These are phyloP conservation scores for Mungos mungo DNA, from an alignment of 2,113 vertebrate species.

Conservation along the genomic window DNA sequence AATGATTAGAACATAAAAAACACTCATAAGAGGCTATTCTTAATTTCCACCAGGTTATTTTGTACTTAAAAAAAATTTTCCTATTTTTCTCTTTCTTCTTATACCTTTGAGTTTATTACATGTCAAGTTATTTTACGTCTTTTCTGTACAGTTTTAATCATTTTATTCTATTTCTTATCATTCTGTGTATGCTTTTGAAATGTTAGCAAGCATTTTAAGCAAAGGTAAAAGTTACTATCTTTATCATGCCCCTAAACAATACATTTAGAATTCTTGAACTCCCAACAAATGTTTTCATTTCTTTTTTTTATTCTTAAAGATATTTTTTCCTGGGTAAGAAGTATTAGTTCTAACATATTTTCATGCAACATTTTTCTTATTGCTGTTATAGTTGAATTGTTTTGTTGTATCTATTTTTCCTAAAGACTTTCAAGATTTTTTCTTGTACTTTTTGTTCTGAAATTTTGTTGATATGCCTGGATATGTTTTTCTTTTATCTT, in stretches of 20 bases:
- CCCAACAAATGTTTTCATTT: not conserved
- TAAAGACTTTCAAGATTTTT: not conserved
- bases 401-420: not conserved
- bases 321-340: not conserved
- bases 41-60: not conserved
- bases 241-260: not conserved
- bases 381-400: not conserved
- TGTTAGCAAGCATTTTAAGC: not conserved
- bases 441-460: not conserved
- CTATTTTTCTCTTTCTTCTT: not conserved
- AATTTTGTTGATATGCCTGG: not conserved
- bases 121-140: not conserved
- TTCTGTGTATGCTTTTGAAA: not conserved
- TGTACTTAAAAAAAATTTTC: not conserved
- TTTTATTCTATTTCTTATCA: not conserved
- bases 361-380: not conserved
- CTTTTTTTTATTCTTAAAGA: not conserved
- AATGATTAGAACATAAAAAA: not conserved
- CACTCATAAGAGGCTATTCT: not conserved
- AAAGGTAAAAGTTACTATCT: not conserved
- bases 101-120: not conserved
- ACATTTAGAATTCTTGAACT: not conserved
- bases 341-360: not conserved
- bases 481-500: not conserved
- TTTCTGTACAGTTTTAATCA: not conserved